Percentiles rank a stretch among this genome's conserved stretches.
phyloP scores from a whole-genome alignment of 2,888 invertebrate genomes.

The Clusia tigrina region DNA sequence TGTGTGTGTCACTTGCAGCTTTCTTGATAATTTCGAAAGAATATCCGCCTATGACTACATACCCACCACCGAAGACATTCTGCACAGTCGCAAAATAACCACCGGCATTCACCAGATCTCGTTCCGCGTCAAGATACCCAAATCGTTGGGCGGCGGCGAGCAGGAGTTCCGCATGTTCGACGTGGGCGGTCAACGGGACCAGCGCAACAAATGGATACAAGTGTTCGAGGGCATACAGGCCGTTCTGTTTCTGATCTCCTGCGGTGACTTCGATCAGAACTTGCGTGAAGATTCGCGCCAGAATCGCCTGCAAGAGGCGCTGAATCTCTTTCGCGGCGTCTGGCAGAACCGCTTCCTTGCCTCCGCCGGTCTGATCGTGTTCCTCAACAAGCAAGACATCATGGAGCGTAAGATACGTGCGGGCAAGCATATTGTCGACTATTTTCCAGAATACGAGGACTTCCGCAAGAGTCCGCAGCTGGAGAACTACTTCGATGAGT shows the following conservation, averaged over 20 bases:
- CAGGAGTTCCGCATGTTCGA: slow-evolving; percentile 84
- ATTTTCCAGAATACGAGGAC: slow-evolving; percentile 73
- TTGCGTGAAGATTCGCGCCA: slow-evolving; percentile 74
- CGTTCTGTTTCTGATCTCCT: slow-evolving; percentile 81
- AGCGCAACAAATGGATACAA: slow-evolving; percentile 85
- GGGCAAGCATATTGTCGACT: slow-evolving; percentile 71
- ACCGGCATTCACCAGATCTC: slow-evolving; percentile 79
- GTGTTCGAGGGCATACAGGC: slow-evolving; percentile 85
- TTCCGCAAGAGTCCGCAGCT: slow-evolving; percentile 66
- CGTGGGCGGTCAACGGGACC: slow-evolving; percentile 84
- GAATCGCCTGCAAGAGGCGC: slow-evolving; percentile 77
- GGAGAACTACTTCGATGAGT: slow-evolving; percentile 69
- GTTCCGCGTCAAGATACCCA: slow-evolving; percentile 76
- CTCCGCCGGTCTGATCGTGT: slow-evolving; percentile 79
- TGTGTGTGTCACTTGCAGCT: slow-evolving; percentile 68
- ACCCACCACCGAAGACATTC: slow-evolving; percentile 79
- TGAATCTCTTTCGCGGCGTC: slow-evolving; percentile 77
- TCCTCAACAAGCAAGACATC: slow-evolving; percentile 84
- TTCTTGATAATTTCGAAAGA: slow-evolving; percentile 75
- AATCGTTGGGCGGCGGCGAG: slow-evolving; percentile 73
- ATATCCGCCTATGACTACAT: slow-evolving; percentile 72
- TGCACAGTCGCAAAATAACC: slow-evolving; percentile 78
- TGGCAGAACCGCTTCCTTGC: slow-evolving; percentile 77
- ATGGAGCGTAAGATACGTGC: slow-evolving; percentile 75
- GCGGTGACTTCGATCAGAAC: slow-evolving; percentile 81